These are phyloP conservation scores for Gasterosteus nipponicus DNA, from an alignment of 2,113 vertebrate genomes.

Conservation along the genomic window DNA sequence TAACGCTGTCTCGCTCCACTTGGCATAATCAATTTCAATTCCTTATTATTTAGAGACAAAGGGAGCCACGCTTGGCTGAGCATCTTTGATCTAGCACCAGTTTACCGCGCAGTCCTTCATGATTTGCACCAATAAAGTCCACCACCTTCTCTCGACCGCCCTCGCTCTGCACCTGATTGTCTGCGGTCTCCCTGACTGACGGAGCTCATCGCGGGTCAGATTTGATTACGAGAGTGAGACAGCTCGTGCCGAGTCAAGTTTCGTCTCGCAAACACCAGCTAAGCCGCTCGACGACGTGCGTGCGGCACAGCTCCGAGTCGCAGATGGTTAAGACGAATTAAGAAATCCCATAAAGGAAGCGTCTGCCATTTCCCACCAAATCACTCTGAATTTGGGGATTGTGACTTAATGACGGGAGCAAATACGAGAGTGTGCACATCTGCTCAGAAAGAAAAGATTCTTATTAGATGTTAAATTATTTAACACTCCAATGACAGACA, in stretches of 20 bases:
- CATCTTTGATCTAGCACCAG: slow-evolving; percentile 60
- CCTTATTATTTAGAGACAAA: slow-evolving; percentile 72
- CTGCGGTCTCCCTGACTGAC: slow-evolving; percentile 27
- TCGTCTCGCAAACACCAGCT: slow-evolving; percentile 11
- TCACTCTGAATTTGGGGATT: slow-evolving; percentile 31
- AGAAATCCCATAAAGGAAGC: slow-evolving; percentile 1
- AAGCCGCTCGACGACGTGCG: not conserved
- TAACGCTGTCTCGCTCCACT: slow-evolving; percentile 70
- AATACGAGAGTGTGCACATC: slow-evolving; percentile 28
- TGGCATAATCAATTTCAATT: slow-evolving; percentile 74
- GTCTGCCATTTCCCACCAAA: slow-evolving; percentile 53
- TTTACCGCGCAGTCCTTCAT: slow-evolving; percentile 37
- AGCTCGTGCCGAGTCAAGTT: slow-evolving; percentile 13
- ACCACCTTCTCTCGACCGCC: slow-evolving; percentile 26
- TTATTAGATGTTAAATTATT: slow-evolving; percentile 16
- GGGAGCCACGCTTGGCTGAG: slow-evolving; percentile 42
- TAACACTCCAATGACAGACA: slow-evolving; percentile 40
- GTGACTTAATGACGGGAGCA: slow-evolving; percentile 46
- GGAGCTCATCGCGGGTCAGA: slow-evolving; percentile 38
- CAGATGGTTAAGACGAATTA: not conserved
- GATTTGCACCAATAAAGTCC: slow-evolving; percentile 41
- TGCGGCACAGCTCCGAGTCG: too few relatives aligned
- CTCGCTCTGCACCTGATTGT: slow-evolving; percentile 43
- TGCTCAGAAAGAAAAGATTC: slow-evolving; percentile 29
- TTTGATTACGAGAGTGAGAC: slow-evolving; percentile 50